Evolutionary conservation across 2,113 vertebrate genomes (phyloP).

Genomic region (Coregonus clupeaformis): DNA sequence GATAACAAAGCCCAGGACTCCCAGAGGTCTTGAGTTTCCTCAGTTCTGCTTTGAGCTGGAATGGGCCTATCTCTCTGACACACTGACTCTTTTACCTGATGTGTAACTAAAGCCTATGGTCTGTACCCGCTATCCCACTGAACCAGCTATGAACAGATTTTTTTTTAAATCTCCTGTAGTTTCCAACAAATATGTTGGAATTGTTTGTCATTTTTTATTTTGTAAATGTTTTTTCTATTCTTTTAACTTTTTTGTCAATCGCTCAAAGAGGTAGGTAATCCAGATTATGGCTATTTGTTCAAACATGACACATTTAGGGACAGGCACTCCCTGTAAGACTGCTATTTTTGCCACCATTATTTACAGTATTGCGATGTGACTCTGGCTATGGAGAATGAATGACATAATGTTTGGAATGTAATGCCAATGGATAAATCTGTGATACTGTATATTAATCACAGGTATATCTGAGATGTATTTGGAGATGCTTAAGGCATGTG

Average conservation of each 20-base stretch:
- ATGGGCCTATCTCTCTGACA: conserved; percentile 34
- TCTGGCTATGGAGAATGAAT: neutral
- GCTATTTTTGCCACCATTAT: neutral
- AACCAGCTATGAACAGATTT: neutral
- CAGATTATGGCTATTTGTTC: conserved; percentile 50
- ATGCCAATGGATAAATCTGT: no score
- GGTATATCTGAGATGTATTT: neutral
- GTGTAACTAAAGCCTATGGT: conserved; percentile 33
- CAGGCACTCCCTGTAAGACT: neutral
- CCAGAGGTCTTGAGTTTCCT: conserved; percentile 30
- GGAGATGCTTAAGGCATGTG: neutral
- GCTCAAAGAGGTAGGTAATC: conserved; percentile 67
- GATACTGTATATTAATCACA: neutral
- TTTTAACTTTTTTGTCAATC: neutral
- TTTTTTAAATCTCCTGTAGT: neutral
- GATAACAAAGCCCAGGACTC: conserved; percentile 30
- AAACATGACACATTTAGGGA: conserved; percentile 3
- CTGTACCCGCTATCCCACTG: neutral
- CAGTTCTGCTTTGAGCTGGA: neutral
- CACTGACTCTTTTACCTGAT: conserved; percentile 52
- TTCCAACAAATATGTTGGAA: neutral
- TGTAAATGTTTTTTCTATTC: neutral
- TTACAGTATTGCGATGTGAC: neutral
- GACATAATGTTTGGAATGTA: no score
- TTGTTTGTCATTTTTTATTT: neutral